Conservation (phyloP, 2,888 invertebrate species). For the Sinotaia quadrata region DNA sequence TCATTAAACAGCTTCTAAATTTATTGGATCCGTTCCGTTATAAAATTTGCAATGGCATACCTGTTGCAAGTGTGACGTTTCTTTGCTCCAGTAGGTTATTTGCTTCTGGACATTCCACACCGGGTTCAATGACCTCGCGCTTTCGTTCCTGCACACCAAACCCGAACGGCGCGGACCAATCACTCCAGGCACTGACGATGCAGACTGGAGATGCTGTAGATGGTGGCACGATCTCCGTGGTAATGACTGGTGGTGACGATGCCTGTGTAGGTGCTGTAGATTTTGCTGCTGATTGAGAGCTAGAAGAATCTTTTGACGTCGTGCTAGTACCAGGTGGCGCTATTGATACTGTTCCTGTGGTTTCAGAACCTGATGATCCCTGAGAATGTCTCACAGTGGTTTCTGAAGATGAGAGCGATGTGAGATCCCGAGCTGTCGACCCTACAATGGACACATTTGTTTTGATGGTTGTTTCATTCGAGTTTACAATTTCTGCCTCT, state of each 20-base stretch:
- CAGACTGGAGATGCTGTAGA: neutral
- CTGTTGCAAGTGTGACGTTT: too few relatives aligned
- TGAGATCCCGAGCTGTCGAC: neutral
- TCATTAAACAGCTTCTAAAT: too few relatives aligned
- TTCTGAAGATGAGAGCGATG: neutral
- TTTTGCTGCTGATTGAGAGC: neutral
- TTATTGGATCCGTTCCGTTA: too few relatives aligned
- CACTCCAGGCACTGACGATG: slow-evolving; percentile 24
- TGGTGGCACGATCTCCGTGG: neutral
- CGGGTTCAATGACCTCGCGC: neutral
- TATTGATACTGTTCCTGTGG: neutral
- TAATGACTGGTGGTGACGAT: neutral
- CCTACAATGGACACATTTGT: neutral
- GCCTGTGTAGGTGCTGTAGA: neutral
- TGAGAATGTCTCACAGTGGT: neutral
- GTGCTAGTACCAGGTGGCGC: neutral
- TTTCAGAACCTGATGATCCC: neutral
- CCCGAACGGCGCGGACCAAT: slow-evolving; percentile 21
- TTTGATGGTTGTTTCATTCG: neutral
- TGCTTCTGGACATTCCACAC: slow-evolving; percentile 22
- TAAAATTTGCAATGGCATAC: too few relatives aligned
- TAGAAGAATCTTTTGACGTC: neutral
- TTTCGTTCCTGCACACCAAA: slow-evolving; percentile 24
- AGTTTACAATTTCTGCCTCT: neutral
- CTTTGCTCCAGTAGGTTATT: slow-evolving; percentile 25